These are phyloP conservation scores for Hylia prasina DNA, from an alignment of 2,113 vertebrate species.

Conservation along the genomic window DNA sequence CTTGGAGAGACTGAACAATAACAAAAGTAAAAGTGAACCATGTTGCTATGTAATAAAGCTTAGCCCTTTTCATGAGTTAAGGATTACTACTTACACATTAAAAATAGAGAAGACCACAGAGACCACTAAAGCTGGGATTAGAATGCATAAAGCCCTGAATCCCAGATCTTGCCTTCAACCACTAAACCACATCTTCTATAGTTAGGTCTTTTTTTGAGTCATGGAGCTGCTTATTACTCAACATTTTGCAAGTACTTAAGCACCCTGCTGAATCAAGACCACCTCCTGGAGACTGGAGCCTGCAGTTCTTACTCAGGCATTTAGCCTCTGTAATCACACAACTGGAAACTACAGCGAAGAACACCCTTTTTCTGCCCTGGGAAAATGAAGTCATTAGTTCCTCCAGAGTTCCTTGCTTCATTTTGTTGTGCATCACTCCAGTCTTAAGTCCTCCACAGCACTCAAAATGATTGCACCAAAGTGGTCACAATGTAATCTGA, in stretches of 20 bases:
- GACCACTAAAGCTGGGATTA: conserved; percentile 54
- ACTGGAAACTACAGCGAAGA: neutral
- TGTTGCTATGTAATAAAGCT: conserved; percentile 42
- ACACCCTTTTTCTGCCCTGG: neutral
- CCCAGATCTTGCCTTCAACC: conserved; percentile 36
- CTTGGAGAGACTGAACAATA: conserved; percentile 30
- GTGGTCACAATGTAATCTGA: neutral
- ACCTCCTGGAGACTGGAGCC: neutral
- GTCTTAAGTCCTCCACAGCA: neutral
- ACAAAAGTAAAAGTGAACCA: conserved; percentile 47
- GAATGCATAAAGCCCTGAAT: neutral
- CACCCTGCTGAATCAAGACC: conserved; percentile 14
- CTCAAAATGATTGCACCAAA: neutral
- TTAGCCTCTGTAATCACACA: neutral
- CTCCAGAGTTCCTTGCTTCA: neutral
- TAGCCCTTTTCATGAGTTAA: conserved; percentile 28
- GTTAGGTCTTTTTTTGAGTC: conserved; percentile 15
- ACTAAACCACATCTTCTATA: conserved; percentile 59
- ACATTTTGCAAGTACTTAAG: conserved; percentile 27
- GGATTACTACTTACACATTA: conserved; percentile 45
- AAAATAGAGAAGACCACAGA: conserved; percentile 57
- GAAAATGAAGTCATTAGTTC: neutral
- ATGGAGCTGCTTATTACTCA: conserved; percentile 20
- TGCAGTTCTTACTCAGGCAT: neutral
- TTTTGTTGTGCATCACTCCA: neutral